Evolutionary conservation across 2,113 vertebrate species (phyloP), one percentile per base, ranked within the genome.

Genomic region (Balaenoptera acutorostrata): DNA sequence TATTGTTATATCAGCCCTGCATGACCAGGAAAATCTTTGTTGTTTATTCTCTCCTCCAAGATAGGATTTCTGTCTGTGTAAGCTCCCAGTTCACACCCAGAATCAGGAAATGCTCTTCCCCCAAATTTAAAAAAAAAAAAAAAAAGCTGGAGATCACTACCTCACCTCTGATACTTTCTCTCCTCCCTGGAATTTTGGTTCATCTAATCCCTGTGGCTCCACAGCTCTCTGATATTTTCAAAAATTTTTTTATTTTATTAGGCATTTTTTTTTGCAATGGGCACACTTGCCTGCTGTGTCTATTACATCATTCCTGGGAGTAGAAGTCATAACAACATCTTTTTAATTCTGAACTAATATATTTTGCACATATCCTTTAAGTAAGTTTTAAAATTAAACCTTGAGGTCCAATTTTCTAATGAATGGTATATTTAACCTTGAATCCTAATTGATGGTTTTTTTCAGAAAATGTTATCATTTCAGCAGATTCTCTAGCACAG

Each of bases 311-410:
- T 2, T 69, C 59, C 75, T 75, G 59, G 52, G 25, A 80, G 17
- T 25, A 15, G 33, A 96, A 92, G 52, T 81, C 63, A 91, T 13
- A 77, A 23, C 87, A 44, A 72, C 52, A 9, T 61, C 64, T 77
- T 77, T 85, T 57, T 78, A 95, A 91, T 78, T 78, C 78, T 57
- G 8, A 5, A 41, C 49, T 85, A 84, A 64, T 25, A 84, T 57
- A 84, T 64, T 93, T 81, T 81, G 23, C 39, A 46, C 36, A 36
- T 64, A 23, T 71, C 78, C 83, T 88, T 88, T 71, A 89, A 84
- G 27, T 59, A 57, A 17, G 15, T 77, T 96, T 96, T 85, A 72
- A 95, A 95, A 97, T 83, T 82, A 89, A 95, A 71, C 1, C 15
- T 64, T 74, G 33, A 36, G 93, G 25, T 83, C 44, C 64, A 82